Conservation (phyloP, 2,113 vertebrate species). For the Excalfactoria chinensis region DNA sequence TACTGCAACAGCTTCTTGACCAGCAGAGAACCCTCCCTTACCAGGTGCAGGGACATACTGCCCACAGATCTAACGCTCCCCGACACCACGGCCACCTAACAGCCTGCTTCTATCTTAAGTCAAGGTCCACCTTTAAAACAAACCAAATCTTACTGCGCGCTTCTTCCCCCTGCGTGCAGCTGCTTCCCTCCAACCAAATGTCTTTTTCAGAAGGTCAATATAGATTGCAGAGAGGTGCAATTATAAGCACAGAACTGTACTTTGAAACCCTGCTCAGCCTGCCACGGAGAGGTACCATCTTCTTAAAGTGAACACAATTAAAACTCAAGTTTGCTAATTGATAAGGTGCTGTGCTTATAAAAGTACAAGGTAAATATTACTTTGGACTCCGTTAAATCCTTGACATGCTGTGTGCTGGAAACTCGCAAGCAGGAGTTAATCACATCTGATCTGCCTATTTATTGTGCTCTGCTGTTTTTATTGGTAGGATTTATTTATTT, state of each 20-base stretch:
- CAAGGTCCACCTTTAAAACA: conserved; percentile 41
- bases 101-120: conserved; percentile 1
- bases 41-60: background rate
- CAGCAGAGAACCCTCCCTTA: background rate
- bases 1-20: background rate
- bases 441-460: background rate
- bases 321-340: conserved; percentile 42
- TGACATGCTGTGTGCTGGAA: background rate
- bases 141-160: background rate
- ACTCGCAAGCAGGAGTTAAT: background rate
- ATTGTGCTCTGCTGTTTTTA: background rate
- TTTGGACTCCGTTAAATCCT: conserved; percentile 11
- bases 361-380: conserved; percentile 37
- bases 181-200: conserved; percentile 11
- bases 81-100: background rate
- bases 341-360: background rate
- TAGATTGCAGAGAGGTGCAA: conserved; percentile 42
- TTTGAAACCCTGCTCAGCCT: conserved; percentile 63
- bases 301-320: background rate
- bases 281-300: conserved; percentile 40
- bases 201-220: conserved; percentile 47
- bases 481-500: background rate
- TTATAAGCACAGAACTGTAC: conserved; percentile 44
- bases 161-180: background rate
- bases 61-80: background rate